Evolutionary conservation across 2,797 vertebrate genomes (phyloP).

Genomic region (Pristis pectinata): DNA sequence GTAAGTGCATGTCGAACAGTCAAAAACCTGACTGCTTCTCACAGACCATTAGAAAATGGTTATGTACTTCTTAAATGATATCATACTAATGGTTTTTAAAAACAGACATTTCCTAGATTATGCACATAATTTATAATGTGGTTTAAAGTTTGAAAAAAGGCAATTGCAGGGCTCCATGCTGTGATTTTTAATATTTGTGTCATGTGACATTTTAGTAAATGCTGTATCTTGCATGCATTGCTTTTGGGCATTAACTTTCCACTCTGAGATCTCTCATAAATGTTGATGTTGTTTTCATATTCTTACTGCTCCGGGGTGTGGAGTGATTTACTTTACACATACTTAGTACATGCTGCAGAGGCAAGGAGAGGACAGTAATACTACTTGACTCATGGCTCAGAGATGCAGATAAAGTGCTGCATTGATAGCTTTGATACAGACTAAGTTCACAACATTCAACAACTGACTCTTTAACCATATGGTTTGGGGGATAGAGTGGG

Average conservation of each 20-base stretch:
- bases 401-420: too few relatives aligned
- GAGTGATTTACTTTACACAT: neutral
- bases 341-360: neutral
- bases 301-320: neutral
- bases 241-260: neutral
- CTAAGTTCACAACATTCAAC: too few relatives aligned
- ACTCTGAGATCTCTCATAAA: neutral
- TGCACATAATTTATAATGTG: neutral
- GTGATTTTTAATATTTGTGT: neutral
- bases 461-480: too few relatives aligned
- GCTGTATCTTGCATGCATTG: neutral
- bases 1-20: conserved; percentile 60
- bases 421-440: too few relatives aligned
- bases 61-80: conserved; percentile 49
- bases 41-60: conserved; percentile 62
- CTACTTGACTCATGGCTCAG: too few relatives aligned
- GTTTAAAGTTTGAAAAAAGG: conserved; percentile 18
- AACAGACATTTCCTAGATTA: conserved; percentile 4
- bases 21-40: conserved; percentile 61
- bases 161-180: neutral
- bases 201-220: too few relatives aligned
- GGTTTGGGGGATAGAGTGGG: too few relatives aligned
- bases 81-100: conserved; percentile 35
- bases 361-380: neutral
- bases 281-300: neutral